Conservation (phyloP, 2,113 vertebrate species). For the Tapirus terrestris region DNA sequence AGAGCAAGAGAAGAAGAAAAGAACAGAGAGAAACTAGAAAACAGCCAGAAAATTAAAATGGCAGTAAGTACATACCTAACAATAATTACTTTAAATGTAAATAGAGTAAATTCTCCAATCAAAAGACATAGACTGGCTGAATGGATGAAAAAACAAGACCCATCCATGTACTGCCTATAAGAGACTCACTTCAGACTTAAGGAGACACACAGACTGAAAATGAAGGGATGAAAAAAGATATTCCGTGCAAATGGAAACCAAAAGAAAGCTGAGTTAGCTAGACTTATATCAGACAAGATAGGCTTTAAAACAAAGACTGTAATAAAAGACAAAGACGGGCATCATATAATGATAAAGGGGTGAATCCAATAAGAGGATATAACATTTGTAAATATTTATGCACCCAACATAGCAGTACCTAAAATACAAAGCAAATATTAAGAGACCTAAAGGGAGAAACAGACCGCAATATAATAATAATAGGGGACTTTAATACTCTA, state of each 20-base stretch:
- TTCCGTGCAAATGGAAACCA: not conserved
- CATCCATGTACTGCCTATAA: not conserved
- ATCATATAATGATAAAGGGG: not conserved
- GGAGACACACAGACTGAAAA: not conserved
- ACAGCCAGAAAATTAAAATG: not conserved
- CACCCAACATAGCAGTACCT: not conserved
- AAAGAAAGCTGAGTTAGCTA: not conserved
- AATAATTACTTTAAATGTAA: not conserved
- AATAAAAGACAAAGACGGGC: not conserved
- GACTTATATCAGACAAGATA: not conserved
- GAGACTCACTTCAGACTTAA: not conserved
- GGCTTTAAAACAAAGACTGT: not conserved
- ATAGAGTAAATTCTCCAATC: not conserved
- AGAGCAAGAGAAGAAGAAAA: not conserved
- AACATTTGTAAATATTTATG: not conserved
- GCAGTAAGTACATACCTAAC: not conserved
- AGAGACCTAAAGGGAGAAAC: not conserved
- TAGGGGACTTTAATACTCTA: not conserved
- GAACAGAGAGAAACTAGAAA: not conserved
- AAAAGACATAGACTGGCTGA: not conserved
- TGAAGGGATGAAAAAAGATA: not conserved
- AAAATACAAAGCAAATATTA: not conserved
- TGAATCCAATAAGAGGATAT: not conserved
- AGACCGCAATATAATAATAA: not conserved
- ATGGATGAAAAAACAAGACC: not conserved